These are phyloP conservation scores for Melanotus villosus DNA, from an alignment of 2,888 invertebrate species.

Conservation along the genomic window DNA sequence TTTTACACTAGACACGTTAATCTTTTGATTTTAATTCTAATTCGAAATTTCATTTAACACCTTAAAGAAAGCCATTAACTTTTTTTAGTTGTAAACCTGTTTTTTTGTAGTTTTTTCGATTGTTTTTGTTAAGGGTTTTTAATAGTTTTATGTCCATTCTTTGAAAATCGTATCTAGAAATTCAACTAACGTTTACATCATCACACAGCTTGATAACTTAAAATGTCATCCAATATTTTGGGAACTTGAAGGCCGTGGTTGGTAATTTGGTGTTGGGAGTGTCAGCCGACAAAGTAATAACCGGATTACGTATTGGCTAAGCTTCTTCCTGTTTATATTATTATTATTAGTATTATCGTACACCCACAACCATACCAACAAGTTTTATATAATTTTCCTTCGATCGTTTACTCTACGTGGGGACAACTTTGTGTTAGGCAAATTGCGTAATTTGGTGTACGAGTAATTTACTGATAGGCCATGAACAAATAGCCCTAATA, in stretches of 20 bases:
- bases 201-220: not conserved
- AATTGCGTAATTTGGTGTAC: not conserved
- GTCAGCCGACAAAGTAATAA: conserved; percentile 10
- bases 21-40: not conserved
- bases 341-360: not conserved
- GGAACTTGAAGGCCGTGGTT: conserved; percentile 8
- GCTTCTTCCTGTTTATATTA: conserved; percentile 13
- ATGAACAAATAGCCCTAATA: conserved; percentile 1
- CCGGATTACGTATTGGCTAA: conserved; percentile 1
- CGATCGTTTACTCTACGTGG: too few species aligned
- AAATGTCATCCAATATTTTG: conserved; percentile 11
- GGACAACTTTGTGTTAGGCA: too few species aligned
- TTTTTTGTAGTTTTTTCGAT: not conserved
- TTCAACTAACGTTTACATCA: not conserved
- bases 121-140: not conserved
- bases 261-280: conserved; percentile 13
- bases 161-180: too few species aligned
- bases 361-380: not conserved
- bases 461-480: not conserved
- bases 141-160: too few species aligned
- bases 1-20: not conserved
- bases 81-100: too few species aligned
- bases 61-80: too few species aligned
- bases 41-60: not conserved
- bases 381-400: not conserved